Base-by-base conservation (phyloP, 2,113 vertebrate species). In the Conger conger region DNA sequence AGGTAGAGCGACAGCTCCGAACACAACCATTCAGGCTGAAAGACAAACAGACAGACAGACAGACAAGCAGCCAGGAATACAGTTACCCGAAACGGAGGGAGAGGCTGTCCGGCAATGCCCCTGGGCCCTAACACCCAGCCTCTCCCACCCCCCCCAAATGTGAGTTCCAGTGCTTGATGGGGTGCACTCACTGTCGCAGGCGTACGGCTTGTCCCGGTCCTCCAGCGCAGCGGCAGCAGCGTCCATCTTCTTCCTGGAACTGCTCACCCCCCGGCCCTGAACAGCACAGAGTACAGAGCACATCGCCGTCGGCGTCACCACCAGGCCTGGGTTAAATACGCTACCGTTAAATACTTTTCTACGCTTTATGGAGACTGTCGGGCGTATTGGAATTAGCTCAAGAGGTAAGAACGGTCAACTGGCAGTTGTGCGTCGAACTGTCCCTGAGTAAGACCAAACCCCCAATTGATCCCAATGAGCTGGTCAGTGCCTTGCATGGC, bases 131-230 rank as follows among this genome's bases (percentile, higher is more conserved):
- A 37, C 15, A 6, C 54, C 38, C 81, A 36, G 50, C 37, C 20
- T 33, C 18, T 13, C n/a, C n/a, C 27, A 8, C 27, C 1, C 27
- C 68, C 36, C 1, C 18, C 23, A 79, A 79, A 79, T 54, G 40
- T 27, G 42, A 77, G 38, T 37, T 53, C 50, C 73, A 57, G 30
- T 30, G 8, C 37, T 54, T 73, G 68, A 33, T 33, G 68, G 68
- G 68, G n/a, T 8, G 1, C 82, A 97, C 98, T 98, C 93, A 99
- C 98, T 99, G 95, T 99, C 98, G 80, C 98, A 99, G 63, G 98
- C 97, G 42, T 99, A 99, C 0, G 98, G 98, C 60, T 99, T 99
- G 89, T 99, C 98, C 81, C 97, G 87, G 82, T 99, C 98, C 90
- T 99, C 98, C 86, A 95, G 77, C 0, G 95, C 95, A 1, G 98